Base-by-base conservation (phyloP, 2,113 vertebrate genomes). In the Ceratotherium simum region DNA sequence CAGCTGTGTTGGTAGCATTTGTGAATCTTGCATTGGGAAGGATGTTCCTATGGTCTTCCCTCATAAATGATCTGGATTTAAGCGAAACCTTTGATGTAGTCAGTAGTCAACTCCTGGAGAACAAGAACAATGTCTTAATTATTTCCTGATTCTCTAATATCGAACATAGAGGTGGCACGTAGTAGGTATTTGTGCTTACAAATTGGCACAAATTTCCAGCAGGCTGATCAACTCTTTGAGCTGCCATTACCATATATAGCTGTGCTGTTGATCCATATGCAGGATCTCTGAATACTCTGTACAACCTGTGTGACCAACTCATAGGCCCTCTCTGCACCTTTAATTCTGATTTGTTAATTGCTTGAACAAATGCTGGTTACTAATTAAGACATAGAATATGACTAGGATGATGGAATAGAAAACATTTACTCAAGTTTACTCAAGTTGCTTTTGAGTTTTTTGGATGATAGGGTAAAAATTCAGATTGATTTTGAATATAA, bases 401-500 rank as follows among this genome's bases (percentile, higher is more conserved):
- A 72, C 23, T 42, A 42, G 23, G 54, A 56, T 82, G 56, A 64
- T 69, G 12, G 51, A 56, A 42, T 33, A 33, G 21, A 69, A 60
- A 51, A 95, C 9, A 9, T 51, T 91, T 56, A 36, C 4, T 70
- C 5, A 48, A 48, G 4, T 58, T 80, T 80, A 42, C 36, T 64
- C 80, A 54, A 89, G n/a, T 75, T 48, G 8, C n/a, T 78, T 3
- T 39, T 80, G 78, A 86, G 12, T 29, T 54, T 56, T 75, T 42
- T 87, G 14, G 36, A 73, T 56, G 29, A 58, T 17, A 67, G 10
- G 9, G 29, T 87, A 93, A 72, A 42, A 78, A 76, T 94, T 97
- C 39, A 86, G 72, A 70, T 73, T 92, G 82, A 96, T 48, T n/a
- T 96, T 88, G 65, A 94, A 18, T 27, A 33, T 70, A 76, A 36